Base-by-base conservation (phyloP, 1,140 invertebrate genomes). In the Bombyx mandarina region DNA sequence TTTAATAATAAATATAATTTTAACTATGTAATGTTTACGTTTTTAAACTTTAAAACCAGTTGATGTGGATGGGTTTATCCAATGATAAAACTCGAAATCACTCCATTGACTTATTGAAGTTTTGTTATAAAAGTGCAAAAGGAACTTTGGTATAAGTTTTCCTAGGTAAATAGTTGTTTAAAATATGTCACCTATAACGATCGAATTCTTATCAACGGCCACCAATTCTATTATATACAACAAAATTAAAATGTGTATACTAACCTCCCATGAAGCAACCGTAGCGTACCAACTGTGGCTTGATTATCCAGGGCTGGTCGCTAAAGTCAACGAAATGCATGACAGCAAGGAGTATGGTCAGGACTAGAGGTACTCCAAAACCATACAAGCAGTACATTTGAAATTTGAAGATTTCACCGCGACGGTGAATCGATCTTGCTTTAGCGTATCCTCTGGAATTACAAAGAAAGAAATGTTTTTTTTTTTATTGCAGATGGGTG, bases 371-470 rank as follows among this genome's bases (percentile, higher is more conserved):
- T 4, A 89, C 65, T 3, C 88, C 88, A 85, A 88, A 92, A 2
- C 88, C 90, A 72, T 91, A 93, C 5, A 90, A 44, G 7, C 89
- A 90, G 62, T 92, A 93, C 72, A 89, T 89, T 45, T 89, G 69
- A 63, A 92, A 91, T 9, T 90, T 78, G 63, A 83, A 88, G 8
- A 67, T 76, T 56, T 88, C 86, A n/a, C 82, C 81, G 1, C 75
- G 65, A 8, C 82, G 67, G 45, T 86, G 74, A 4, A 82, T 84
- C 0, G 73, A 68, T 6, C 82, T 69, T 8, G 79, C 77, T 64
- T 86, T 86, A 1, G 79, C 79, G 58, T 82, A 82, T 6, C 79
- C 79, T 56, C 82, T 84, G 70, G 8, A 69, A 72, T 35, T 35
- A 35, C 2, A 35, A 35, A 35, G 45, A 54, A 51, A 52, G 54